Conservation (phyloP, 2,888 invertebrate species). For the Temnothorax rugatulus region DNA sequence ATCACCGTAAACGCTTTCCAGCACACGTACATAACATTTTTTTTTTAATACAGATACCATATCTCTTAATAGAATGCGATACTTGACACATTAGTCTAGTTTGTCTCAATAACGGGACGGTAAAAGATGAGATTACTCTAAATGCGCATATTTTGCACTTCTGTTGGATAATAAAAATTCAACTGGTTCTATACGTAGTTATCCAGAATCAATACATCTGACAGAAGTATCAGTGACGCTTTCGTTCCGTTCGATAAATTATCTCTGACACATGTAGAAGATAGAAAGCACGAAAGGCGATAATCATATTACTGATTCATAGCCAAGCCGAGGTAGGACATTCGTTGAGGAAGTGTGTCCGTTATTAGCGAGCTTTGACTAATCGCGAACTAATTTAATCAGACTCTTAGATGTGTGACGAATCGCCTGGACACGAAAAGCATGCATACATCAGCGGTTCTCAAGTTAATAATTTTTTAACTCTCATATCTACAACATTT, state of each 20-base stretch:
- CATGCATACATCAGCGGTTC: background rate
- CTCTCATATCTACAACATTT: background rate
- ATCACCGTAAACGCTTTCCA: background rate
- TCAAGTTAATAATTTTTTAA: constrained; percentile 15
- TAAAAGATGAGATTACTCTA: background rate
- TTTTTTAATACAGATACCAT: background rate
- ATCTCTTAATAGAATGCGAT: background rate
- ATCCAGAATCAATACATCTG: constrained; percentile 55
- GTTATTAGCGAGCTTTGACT: constrained; percentile 52
- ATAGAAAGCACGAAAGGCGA: constrained; percentile 26
- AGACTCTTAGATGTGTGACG: constrained; percentile 45
- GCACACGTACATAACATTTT: background rate
- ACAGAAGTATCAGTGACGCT: constrained; percentile 39
- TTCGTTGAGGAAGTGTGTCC: constrained; percentile 15
- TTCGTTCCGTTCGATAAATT: constrained; percentile 64
- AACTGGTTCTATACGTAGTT: background rate
- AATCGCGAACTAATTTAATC: constrained; percentile 60
- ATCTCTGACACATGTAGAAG: constrained; percentile 43
- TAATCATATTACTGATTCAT: constrained; percentile 57
- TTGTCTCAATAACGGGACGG: background rate
- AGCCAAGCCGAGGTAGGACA: background rate
- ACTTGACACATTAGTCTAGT: background rate
- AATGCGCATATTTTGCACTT: background rate
- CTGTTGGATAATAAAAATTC: background rate
- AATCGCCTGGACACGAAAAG: constrained; percentile 51